Conservation (phyloP, 2,113 vertebrate species). For the Dasyurus viverrinus region DNA sequence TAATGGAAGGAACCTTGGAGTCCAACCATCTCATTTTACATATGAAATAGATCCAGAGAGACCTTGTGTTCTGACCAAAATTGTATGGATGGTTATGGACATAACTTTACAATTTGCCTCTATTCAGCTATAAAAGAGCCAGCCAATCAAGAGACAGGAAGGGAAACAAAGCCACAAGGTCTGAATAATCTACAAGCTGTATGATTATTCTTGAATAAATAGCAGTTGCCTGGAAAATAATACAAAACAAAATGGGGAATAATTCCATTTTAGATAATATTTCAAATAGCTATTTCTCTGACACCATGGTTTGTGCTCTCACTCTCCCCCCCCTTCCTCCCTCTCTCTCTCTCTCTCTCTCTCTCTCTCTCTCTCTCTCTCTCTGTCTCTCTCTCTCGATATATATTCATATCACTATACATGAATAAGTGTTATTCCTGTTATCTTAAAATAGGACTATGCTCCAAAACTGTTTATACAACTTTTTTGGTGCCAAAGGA, state of each 20-base stretch:
- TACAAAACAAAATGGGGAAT: background rate
- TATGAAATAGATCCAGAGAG: background rate
- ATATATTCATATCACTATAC: background rate
- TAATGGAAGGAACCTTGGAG: background rate
- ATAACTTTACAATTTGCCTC: background rate
- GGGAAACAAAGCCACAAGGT: background rate
- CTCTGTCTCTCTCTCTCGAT: slow-evolving; percentile 8
- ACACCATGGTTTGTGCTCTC: background rate
- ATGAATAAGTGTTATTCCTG: background rate
- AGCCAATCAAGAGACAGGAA: background rate
- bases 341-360: too few relatives aligned
- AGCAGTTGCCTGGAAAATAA: background rate
- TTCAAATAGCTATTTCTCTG: background rate
- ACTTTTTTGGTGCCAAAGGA: background rate
- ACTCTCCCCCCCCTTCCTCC: too few relatives aligned
- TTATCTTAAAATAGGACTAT: background rate
- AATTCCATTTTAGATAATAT: background rate
- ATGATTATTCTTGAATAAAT: background rate
- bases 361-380: too few relatives aligned
- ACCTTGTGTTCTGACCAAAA: background rate
- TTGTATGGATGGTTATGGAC: background rate
- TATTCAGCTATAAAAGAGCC: background rate
- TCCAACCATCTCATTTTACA: background rate
- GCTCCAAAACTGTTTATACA: background rate
- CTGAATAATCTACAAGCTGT: background rate